Conservation (phyloP, 2,797 vertebrate genomes). For the Syndactyla subalaris region DNA sequence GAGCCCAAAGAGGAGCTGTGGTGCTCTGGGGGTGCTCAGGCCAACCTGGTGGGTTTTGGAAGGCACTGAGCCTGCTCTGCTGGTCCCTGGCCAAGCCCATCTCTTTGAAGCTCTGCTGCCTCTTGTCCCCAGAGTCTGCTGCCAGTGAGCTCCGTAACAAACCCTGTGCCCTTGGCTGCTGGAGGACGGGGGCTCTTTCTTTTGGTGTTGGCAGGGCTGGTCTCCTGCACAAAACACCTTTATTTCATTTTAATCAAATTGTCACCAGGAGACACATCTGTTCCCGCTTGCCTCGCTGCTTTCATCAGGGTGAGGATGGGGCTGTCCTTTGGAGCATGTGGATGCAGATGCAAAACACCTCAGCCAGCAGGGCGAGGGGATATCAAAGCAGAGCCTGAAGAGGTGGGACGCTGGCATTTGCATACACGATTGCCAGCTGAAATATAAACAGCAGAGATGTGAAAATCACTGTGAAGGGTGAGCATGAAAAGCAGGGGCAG, state of each 20-base stretch:
- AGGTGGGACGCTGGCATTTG: conserved; percentile 55
- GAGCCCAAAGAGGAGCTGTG: not conserved
- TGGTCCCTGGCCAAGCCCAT: not conserved
- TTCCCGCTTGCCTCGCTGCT: conserved; percentile 36
- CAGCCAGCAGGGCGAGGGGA: conserved; percentile 13
- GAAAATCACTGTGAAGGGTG: conserved; percentile 17
- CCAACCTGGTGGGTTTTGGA: accelerated
- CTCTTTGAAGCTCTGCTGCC: not conserved
- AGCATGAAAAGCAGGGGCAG: conserved; percentile 36
- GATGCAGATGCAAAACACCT: conserved; percentile 30
- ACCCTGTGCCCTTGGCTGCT: not conserved
- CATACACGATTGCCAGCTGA: not conserved
- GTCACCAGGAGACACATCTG: conserved; percentile 51
- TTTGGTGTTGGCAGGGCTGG: not conserved
- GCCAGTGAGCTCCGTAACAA: accelerated
- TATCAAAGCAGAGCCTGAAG: conserved; percentile 59
- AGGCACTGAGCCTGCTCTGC: not conserved
- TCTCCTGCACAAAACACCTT: not conserved
- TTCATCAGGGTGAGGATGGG: conserved; percentile 58
- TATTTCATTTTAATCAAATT: conserved; percentile 67
- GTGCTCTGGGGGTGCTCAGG: accelerated
- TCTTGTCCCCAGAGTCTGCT: accelerated
- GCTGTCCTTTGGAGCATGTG: conserved; percentile 14
- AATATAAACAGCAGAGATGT: conserved; percentile 28
- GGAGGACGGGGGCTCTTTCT: not conserved